Evolutionary conservation across 2,113 vertebrate genomes (phyloP).

Genomic region (Daubentonia madagascariensis): DNA sequence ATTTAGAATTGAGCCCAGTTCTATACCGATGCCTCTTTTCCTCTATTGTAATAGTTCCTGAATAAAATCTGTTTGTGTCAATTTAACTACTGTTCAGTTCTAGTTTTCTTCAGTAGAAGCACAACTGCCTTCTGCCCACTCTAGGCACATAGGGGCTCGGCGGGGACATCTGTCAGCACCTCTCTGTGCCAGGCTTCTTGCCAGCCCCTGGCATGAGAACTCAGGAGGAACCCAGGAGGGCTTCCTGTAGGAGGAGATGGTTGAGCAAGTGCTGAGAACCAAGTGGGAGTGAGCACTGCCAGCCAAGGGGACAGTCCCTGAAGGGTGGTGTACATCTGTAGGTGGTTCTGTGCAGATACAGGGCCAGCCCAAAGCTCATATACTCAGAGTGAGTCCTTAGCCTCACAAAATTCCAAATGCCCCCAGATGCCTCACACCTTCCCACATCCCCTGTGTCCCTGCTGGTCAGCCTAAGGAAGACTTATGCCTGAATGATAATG

Average conservation of each 20-base stretch:
- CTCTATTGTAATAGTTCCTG: background rate
- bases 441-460: background rate
- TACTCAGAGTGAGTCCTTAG: background rate
- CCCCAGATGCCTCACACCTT: background rate
- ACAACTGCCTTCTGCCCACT: background rate
- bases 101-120: background rate
- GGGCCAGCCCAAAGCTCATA: background rate
- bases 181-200: background rate
- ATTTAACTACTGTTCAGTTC: background rate
- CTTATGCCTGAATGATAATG: background rate
- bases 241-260: background rate
- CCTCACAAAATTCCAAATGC: background rate
- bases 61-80: background rate
- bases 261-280: background rate
- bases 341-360: background rate
- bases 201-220: background rate
- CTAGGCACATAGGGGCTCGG: background rate
- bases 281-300: background rate
- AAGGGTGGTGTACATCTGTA: rapidly evolving
- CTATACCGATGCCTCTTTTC: background rate
- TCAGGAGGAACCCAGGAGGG: background rate
- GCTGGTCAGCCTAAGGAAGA: background rate
- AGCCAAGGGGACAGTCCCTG: background rate
- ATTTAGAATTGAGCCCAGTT: background rate
- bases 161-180: background rate